Base-by-base conservation (phyloP, 2,888 invertebrate genomes). In the Idaea dimidiata region DNA sequence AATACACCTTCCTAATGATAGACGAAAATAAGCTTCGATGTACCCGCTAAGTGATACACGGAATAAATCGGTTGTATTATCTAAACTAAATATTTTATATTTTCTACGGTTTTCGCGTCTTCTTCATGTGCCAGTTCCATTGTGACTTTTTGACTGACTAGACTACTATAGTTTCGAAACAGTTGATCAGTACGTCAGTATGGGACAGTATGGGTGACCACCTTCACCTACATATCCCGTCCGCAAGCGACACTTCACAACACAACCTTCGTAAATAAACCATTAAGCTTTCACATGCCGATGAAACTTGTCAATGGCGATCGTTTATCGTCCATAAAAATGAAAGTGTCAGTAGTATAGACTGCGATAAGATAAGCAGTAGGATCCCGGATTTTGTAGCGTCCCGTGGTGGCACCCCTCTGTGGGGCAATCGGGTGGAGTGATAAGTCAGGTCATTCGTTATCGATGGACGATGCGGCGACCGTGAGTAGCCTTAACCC, bases 301-400 rank as follows among this genome's bases (percentile, higher is more conserved):
- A 43, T 43, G 43, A 1, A 14, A 43, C 43, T 43, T 7, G 43
- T 43, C 43, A 43, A 43, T 43, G 43, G 43, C 43, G 10, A 43
- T 0, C 43, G 43, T 43, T 43, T 43, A 43, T 7, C 43, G 43
- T 43, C 43, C 43, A 43, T 43, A 43, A 54, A 59, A 31, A 62
- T 8, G 55, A 56, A 61, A 61, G 61, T n/a, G 17, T 54, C 57
- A 56, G 16, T 55, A 53, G 7, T 55, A 17, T 18, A 57, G 17
- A 54, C 56, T 43, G 17, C 57, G 64, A 66, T 66, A 66, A 65
- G 65, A 62, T 62, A 64, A 55, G 60, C 17, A 60, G 53, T 59
- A 66, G 65, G 65, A 63, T 62, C 62, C 62, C 62, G 69, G 66
- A 64, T 61, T 57, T 54, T 56, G 53, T 59, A 56, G 56, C 56